Base-by-base conservation (phyloP, 2,797 vertebrate species). In the Alcedo atthis region DNA sequence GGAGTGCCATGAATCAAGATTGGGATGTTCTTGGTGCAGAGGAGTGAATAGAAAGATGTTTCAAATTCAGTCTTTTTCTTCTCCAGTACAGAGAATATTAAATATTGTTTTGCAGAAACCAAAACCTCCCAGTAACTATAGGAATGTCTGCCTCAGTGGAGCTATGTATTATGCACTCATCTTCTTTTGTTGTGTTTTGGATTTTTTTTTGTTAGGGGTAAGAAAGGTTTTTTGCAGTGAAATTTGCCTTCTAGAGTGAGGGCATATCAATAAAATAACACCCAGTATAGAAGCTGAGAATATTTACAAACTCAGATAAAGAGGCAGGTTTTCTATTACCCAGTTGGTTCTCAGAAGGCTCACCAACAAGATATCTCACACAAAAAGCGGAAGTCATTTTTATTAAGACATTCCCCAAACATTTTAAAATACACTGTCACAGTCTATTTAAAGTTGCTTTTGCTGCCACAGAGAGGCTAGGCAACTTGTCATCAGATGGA, bases 71-170 rank as follows among this genome's bases (percentile, higher is more conserved):
- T 83, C 88, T 92, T 90, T 93, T 92, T 85, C 64, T 82, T 91
- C 51, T 90, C n/a, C 33, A 87, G 49, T 85, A 91, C 28, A 83
- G 69, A 94, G 94, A 96, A 95, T 96, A 90, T 2, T 55, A 93
- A 93, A 96, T 94, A 90, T 55, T 94, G 76, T 92, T 95, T 89
- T 90, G 79, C 85, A 93, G 92, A 89, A 95, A 58, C 43, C 48
- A 90, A 89, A 95, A 58, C 43, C 48, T 91, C 70, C 85, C 83
- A 95, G 78, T 93, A 93, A 92, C 84, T 82, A 62, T 69, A 90
- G 35, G 48, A 92, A 82, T 32, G 54, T 66, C 68, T 90, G 90
- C 68, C 94, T 94, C 94, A 62, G 76, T 80, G 78, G 91, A 92
- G 76, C 28, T 69, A 90, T 94, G 86, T 62, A 93, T 96, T 95